Conservation (phyloP, 53 echinoderm and acorn worm genomes). For the Mesocentrotus franciscanus region DNA sequence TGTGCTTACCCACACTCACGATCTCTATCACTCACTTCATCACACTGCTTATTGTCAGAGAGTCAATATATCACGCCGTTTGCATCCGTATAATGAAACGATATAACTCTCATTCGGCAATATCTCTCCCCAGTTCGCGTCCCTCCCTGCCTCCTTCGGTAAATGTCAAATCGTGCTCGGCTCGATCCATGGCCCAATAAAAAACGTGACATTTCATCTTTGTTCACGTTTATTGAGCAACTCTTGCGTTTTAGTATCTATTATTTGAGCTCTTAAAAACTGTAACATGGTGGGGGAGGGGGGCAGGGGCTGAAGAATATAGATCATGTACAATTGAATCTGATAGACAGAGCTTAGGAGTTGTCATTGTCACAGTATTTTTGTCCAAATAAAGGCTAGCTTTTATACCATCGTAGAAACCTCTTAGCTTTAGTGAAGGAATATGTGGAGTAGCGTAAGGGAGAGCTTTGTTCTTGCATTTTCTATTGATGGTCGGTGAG, state of each 20-base stretch:
- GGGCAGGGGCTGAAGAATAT: background rate
- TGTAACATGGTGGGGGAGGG: background rate
- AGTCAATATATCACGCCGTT: conserved; percentile 7
- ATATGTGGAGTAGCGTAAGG: background rate
- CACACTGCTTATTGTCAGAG: conserved; percentile 22
- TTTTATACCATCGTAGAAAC: background rate
- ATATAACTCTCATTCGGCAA: conserved; percentile 45
- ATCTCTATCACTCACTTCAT: conserved; percentile 14
- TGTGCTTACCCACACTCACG: background rate
- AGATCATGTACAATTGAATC: background rate
- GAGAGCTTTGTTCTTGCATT: background rate
- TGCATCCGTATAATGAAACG: conserved; percentile 30
- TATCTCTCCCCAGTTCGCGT: background rate
- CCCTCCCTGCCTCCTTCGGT: conserved; percentile 13
- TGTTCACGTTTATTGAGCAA: background rate
- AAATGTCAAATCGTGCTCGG: conserved; percentile 39
- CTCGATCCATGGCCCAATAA: conserved; percentile 12
- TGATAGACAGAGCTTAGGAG: background rate
- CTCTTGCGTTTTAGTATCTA: conserved; percentile 12
- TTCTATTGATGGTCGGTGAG: background rate
- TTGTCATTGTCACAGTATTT: conserved; percentile 1
- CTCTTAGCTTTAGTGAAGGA: background rate
- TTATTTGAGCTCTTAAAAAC: conserved; percentile 13
- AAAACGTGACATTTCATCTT: conserved; percentile 20
- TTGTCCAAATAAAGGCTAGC: background rate